Base-by-base conservation (phyloP, 2,113 vertebrate species). In the Neotragus moschatus region DNA sequence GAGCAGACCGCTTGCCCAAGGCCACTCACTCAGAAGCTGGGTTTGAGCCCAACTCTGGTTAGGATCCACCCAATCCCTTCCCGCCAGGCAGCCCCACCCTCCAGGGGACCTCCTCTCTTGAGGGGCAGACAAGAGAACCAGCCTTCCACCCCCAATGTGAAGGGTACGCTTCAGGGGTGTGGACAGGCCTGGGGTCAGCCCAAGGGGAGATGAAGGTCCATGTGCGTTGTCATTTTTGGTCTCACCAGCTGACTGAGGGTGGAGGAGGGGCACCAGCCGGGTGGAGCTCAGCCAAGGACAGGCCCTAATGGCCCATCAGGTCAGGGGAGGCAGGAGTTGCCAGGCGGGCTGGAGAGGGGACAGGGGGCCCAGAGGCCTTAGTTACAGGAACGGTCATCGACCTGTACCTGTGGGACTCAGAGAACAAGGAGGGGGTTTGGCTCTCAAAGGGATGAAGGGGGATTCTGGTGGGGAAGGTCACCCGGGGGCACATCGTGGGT, bases 81-180 rank as follows among this genome's bases (percentile, higher is more conserved):
- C 53, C 3, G 0, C 15, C 63, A 53, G 87, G 28, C 88, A 53
- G 49, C 53, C 45, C 21, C 7, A 2, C 28, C 55, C 45, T 28
- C 73, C 7, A 51, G 45, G 79, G 49, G 21, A 25, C 2, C 58
- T 28, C 4, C 2, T 1, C 53, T 33, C 4, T 8, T 15, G 33
- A 25, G 39, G 26, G n/a, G 1, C 43, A 53, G 75, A 58, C 14
- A 33, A 8, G 19, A 9, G 9, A 9, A 33, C 70, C 49, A 30
- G 90, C 28, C 45, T 75, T 11, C 6, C 26, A 4, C 21, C 39
- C 33, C 6, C 10, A 6, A 28, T 1, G 0, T n/a, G 7, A 60
- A 26, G 51, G 19, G 14, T 1, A 3, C 1, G 11, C 28, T 9
- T 4, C 13, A 77, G 1, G 33, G 25, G 53, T 7, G 0, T 3